phyloP scores from a whole-genome alignment of 2,888 invertebrate genomes.

The Drosophila hamatofila region DNA sequence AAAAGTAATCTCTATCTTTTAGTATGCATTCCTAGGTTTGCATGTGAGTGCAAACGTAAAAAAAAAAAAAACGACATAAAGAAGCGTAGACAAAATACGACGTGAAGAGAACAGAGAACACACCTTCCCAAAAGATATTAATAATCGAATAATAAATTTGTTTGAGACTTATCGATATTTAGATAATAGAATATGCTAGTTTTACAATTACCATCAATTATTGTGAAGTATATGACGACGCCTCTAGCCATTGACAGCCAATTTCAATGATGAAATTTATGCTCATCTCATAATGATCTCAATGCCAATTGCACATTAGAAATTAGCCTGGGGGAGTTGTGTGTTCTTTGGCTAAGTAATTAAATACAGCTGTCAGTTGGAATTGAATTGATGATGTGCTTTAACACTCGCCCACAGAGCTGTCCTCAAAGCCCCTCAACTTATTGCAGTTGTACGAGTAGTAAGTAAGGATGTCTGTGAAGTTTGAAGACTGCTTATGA shows the following conservation, averaged over 20 bases:
- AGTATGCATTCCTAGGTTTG: no score
- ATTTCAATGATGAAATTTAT: slow-evolving; percentile 30
- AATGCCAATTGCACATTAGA: slow-evolving; percentile 15
- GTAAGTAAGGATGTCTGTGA: slow-evolving; percentile 6
- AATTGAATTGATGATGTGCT: slow-evolving; percentile 29
- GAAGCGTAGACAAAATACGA: no score
- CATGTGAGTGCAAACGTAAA: no score
- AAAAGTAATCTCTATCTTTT: no score
- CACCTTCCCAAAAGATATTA: neutral
- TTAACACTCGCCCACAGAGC: neutral
- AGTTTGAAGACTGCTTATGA: slow-evolving; percentile 7
- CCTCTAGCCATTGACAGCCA: slow-evolving; percentile 23
- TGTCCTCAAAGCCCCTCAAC: neutral
- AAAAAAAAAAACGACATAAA: no score
- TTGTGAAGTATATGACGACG: slow-evolving; percentile 2
- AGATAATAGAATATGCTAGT: neutral
- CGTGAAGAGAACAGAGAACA: no score
- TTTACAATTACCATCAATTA: slow-evolving; percentile 24
- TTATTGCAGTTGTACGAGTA: slow-evolving; percentile 2
- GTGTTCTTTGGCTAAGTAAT: slow-evolving; percentile 32
- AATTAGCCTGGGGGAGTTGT: slow-evolving; percentile 15
- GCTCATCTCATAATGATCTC: slow-evolving; percentile 23
- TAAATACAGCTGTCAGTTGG: slow-evolving; percentile 46
- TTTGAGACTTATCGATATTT: neutral
- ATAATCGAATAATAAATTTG: neutral